Percentiles rank a stretch among this genome's conserved stretches.
These are phyloP conservation scores for Scaeva pyrastri DNA, from an alignment of 2,888 invertebrate species.

Conservation along the genomic window DNA sequence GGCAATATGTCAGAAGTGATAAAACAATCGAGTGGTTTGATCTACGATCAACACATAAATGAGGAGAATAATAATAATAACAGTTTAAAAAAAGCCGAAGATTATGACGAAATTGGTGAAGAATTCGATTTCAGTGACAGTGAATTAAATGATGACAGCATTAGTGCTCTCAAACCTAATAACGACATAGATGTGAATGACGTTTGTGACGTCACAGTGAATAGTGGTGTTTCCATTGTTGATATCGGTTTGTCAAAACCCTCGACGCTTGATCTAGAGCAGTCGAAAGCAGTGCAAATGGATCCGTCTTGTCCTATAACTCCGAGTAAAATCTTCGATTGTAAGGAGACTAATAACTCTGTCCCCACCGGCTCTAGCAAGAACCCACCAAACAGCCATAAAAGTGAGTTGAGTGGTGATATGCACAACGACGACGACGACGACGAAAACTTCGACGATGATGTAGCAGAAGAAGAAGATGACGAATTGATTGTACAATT, in stretches of 20 bases:
- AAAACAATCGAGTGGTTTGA: constrained; percentile 63
- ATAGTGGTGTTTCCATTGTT: constrained; percentile 16
- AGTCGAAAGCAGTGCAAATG: constrained; percentile 40
- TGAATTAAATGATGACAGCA: constrained; percentile 77
- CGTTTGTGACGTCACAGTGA: constrained; percentile 47
- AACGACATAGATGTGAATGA: constrained; percentile 50
- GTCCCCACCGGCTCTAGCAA: constrained; percentile 12
- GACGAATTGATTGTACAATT: constrained; percentile 81
- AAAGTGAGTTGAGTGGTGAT: constrained; percentile 50
- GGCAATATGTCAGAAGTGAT: constrained; percentile 70
- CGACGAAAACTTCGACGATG: constrained; percentile 69
- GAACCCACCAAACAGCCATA: constrained; percentile 58
- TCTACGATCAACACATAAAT: constrained; percentile 55
- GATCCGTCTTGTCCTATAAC: constrained; percentile 77
- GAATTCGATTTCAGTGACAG: constrained; percentile 81
- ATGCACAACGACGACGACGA: constrained; percentile 72
- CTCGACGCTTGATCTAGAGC: constrained; percentile 46
- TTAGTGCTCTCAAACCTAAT: constrained; percentile 13
- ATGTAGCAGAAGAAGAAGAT: constrained; percentile 77
- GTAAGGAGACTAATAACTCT: constrained; percentile 44
- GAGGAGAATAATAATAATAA: constrained; percentile 56
- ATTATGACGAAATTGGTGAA: constrained; percentile 80
- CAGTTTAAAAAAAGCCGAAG: constrained; percentile 51
- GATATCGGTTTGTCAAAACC: constrained; percentile 37
- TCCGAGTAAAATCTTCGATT: constrained; percentile 76